Evolutionary conservation across 2,113 vertebrate species (phyloP).

Genomic region (Cromileptes altivelis): DNA sequence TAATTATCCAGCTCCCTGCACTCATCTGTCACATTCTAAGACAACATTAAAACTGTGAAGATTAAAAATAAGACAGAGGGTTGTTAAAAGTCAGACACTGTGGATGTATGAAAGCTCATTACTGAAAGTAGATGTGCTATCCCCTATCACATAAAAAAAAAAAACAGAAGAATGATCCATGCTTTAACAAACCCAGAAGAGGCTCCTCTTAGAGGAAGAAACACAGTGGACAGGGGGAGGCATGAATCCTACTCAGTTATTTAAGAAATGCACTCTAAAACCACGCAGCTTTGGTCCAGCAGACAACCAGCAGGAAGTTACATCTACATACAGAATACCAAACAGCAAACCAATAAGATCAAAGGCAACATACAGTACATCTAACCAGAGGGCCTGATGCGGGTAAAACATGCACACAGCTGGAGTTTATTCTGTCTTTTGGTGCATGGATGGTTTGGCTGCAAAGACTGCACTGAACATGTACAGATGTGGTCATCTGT

Average conservation of each 20-base stretch:
- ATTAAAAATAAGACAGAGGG: no score
- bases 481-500: background rate
- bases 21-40: constrained; percentile 53
- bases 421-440: background rate
- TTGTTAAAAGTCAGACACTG: constrained; percentile 33
- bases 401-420: background rate
- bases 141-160: constrained; percentile 15
- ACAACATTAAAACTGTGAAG: constrained; percentile 31
- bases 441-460: background rate
- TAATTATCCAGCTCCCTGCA: constrained; percentile 54
- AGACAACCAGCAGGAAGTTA: background rate
- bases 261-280: background rate
- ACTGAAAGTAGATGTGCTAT: constrained; percentile 34
- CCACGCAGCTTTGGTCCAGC: background rate
- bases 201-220: background rate
- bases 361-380: constrained; percentile 6
- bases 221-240: constrained; percentile 20
- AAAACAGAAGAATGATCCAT: constrained; percentile 23
- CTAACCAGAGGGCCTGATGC: background rate
- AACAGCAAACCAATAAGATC: constrained; percentile 3
- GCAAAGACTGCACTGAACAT: background rate
- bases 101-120: constrained; percentile 58
- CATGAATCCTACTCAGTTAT: background rate
- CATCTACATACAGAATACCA: constrained; percentile 8
- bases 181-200: background rate